Percentiles rank a stretch among this genome's conserved stretches.
Evolutionary conservation across 2,113 vertebrate genomes (phyloP).

Genomic region (Xiphorhynchus elegans): DNA sequence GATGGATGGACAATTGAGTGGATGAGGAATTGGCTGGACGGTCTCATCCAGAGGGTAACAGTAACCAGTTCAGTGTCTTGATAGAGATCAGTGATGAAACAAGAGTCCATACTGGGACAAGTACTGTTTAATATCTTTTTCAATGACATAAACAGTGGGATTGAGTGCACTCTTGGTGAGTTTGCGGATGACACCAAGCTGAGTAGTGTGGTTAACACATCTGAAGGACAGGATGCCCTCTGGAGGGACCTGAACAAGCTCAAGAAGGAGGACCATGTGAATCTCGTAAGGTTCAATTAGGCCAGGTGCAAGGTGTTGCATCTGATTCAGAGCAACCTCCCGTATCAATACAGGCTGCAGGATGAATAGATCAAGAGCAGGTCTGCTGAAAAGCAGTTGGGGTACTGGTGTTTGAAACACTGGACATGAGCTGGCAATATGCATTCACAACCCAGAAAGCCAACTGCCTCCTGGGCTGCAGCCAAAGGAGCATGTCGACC

Average conservation of each 20-base stretch:
- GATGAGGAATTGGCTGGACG: background rate
- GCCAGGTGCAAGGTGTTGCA: background rate
- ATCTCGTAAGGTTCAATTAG: background rate
- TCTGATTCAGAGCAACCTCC: background rate
- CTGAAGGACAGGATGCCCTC: background rate
- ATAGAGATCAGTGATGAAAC: no score
- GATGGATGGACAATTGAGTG: no score
- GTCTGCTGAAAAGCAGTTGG: background rate
- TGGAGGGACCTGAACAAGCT: background rate
- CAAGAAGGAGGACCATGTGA: background rate
- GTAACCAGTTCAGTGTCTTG: background rate
- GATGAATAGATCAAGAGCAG: background rate
- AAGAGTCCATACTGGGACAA: no score
- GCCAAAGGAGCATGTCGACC: background rate
- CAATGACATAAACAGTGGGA: no score
- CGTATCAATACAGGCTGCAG: accelerated
- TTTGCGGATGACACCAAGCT: background rate
- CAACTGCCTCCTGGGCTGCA: background rate
- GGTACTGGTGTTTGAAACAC: background rate
- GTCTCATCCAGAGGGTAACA: background rate
- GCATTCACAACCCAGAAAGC: background rate
- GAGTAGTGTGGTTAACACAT: background rate
- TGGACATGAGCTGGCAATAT: background rate
- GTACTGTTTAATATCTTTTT: background rate
- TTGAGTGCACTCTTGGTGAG: background rate